Evolutionary conservation across 1,140 invertebrate genomes (phyloP).

Genomic region (Sarcophaga bullata): DNA sequence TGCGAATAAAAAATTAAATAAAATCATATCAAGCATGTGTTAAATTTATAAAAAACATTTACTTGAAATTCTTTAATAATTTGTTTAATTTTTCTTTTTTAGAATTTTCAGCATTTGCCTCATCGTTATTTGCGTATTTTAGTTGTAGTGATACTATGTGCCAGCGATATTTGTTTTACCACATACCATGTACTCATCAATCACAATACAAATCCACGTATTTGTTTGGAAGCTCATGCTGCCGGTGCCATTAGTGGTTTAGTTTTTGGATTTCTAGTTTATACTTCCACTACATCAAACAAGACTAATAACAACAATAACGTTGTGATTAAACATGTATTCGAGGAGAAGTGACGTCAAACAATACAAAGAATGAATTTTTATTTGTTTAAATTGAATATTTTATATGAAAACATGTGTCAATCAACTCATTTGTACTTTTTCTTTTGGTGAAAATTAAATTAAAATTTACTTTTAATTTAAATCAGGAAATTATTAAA

Average conservation of each 20-base stretch:
- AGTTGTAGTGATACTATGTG: slow-evolving; percentile 71
- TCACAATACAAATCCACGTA: slow-evolving; percentile 68
- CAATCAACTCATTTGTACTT: neutral
- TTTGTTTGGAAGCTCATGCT: slow-evolving; percentile 82
- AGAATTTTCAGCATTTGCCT: slow-evolving; percentile 73
- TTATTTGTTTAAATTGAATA: neutral
- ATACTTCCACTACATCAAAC: slow-evolving; percentile 60
- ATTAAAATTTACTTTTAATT: neutral
- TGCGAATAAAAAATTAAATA: too few relatives aligned
- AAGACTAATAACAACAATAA: neutral
- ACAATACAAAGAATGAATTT: neutral
- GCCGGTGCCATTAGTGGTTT: slow-evolving; percentile 83
- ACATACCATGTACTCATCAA: slow-evolving; percentile 60
- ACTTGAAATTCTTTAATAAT: neutral
- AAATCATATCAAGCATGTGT: too few relatives aligned
- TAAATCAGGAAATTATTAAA: neutral
- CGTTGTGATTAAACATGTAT: neutral
- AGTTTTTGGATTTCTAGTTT: slow-evolving; percentile 80
- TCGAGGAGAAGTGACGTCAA: neutral
- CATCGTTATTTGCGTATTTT: slow-evolving; percentile 70
- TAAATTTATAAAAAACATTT: too few relatives aligned
- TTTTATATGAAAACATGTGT: neutral
- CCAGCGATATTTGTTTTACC: slow-evolving; percentile 69
- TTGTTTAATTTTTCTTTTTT: slow-evolving; percentile 45
- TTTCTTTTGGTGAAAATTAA: neutral